phyloP scores from a whole-genome alignment of 2,113 vertebrate genomes.

The Callipepla squamata region DNA sequence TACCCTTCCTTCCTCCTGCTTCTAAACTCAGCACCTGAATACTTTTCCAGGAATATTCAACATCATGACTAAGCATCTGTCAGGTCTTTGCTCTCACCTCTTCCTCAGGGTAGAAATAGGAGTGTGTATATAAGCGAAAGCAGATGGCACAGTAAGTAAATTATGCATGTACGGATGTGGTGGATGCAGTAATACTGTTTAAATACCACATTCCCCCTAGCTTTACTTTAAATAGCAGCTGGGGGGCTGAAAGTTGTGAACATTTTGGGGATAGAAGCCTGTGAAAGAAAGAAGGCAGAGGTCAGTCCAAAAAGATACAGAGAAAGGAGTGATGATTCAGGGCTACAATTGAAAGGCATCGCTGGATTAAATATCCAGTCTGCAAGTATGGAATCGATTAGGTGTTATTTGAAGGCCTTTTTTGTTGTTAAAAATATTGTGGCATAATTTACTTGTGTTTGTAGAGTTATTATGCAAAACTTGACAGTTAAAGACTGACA shows the following conservation, averaged over 20 bases:
- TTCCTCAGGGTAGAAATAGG: conserved; percentile 32
- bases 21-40: conserved; percentile 35
- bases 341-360: neutral
- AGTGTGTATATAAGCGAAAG: neutral
- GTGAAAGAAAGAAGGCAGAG: neutral
- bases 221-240: neutral
- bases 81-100: conserved; percentile 43
- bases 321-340: neutral
- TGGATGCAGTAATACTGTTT: neutral
- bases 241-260: neutral
- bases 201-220: conserved; percentile 4
- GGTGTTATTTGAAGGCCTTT: neutral
- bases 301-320: neutral
- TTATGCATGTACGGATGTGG: neutral
- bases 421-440: too few relatives aligned
- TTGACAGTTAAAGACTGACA: rapidly evolving
- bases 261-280: neutral
- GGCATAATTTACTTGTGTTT: neutral
- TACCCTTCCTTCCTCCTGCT: neutral
- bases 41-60: conserved; percentile 18
- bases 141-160: conserved; percentile 32
- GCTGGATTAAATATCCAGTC: neutral
- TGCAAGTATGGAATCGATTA: neutral
- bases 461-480: neutral
- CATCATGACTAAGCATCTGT: conserved; percentile 45